Percentiles rank a stretch among this genome's conserved stretches.
phyloP scores from a whole-genome alignment of 2,113 vertebrate genomes.

The Penelope pileata region DNA sequence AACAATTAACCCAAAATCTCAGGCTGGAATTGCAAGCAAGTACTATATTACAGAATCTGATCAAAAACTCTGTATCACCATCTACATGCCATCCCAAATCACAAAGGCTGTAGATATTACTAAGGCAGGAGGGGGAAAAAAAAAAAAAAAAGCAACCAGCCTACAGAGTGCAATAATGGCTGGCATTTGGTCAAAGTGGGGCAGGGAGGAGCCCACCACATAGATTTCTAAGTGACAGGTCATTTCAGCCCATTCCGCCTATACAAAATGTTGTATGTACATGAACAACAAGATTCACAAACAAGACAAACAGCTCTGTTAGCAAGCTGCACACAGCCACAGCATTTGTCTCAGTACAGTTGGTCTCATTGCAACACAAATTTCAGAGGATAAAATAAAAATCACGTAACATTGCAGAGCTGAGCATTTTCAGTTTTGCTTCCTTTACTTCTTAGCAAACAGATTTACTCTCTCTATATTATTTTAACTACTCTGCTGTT shows the following conservation, averaged over 20 bases:
- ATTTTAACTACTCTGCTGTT: not conserved
- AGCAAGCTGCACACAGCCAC: not conserved
- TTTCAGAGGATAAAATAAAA: conserved; percentile 8
- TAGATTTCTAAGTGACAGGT: not conserved
- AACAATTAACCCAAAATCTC: not conserved
- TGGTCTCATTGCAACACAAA: not conserved
- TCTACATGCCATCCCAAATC: not conserved
- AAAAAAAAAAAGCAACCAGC: not conserved
- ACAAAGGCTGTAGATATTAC: not conserved
- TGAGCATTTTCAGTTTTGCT: not conserved
- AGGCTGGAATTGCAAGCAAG: not conserved
- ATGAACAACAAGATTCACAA: not conserved
- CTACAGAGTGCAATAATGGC: not conserved
- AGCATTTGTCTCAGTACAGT: not conserved
- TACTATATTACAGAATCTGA: not conserved
- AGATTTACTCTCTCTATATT: not conserved
- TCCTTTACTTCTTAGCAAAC: not conserved
- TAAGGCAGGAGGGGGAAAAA: not conserved
- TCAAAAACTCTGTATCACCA: not conserved
- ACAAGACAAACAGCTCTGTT: not conserved
- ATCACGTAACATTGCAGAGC: not conserved
- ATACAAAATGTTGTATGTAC: not conserved
- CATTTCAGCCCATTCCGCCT: conserved; percentile 2
- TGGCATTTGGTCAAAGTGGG: not conserved
- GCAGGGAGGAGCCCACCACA: not conserved